phyloP scores from a whole-genome alignment of 2,888 invertebrate species.

The Eristalinus sepulchralis region DNA sequence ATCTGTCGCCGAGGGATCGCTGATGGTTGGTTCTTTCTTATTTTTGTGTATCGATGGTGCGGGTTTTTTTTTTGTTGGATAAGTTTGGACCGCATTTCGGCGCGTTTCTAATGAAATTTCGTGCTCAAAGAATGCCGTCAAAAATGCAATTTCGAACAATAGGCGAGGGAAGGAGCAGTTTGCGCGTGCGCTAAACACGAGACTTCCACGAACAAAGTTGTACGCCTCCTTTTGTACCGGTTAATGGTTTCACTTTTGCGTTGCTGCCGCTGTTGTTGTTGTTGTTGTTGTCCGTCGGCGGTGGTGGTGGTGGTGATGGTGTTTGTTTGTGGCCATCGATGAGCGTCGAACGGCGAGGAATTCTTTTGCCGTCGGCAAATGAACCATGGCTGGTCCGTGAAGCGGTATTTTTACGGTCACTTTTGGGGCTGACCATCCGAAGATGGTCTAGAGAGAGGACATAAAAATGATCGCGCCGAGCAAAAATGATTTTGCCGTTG shows the following conservation, averaged over 20 bases:
- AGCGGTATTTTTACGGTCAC: slow-evolving; percentile 70
- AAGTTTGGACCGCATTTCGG: slow-evolving; percentile 2
- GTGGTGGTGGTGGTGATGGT: not conserved
- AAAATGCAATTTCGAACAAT: slow-evolving; percentile 70
- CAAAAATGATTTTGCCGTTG: slow-evolving; percentile 50
- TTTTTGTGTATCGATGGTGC: slow-evolving; percentile 5
- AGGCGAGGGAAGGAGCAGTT: slow-evolving; percentile 73
- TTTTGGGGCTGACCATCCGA: slow-evolving; percentile 34
- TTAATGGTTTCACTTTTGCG: slow-evolving; percentile 63
- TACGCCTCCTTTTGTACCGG: slow-evolving; percentile 38
- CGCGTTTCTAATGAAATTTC: slow-evolving; percentile 69
- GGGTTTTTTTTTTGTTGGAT: slow-evolving; percentile 8
- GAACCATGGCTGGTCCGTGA: slow-evolving; percentile 40
- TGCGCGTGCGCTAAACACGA: slow-evolving; percentile 81
- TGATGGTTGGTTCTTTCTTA: slow-evolving; percentile 41
- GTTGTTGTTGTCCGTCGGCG: not conserved
- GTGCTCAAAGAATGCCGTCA: slow-evolving; percentile 71
- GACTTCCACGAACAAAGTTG: slow-evolving; percentile 79
- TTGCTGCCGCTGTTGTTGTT: slow-evolving; percentile 1
- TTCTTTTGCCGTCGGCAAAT: slow-evolving; percentile 67
- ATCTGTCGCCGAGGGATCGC: slow-evolving; percentile 51
- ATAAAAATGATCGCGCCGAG: slow-evolving; percentile 59
- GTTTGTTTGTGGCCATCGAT: not conserved
- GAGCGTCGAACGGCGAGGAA: slow-evolving; percentile 28
- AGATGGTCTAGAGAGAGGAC: slow-evolving; percentile 38